These are phyloP conservation scores for Plectropomus leopardus DNA, from an alignment of 2,113 vertebrate genomes.

Conservation along the genomic window DNA sequence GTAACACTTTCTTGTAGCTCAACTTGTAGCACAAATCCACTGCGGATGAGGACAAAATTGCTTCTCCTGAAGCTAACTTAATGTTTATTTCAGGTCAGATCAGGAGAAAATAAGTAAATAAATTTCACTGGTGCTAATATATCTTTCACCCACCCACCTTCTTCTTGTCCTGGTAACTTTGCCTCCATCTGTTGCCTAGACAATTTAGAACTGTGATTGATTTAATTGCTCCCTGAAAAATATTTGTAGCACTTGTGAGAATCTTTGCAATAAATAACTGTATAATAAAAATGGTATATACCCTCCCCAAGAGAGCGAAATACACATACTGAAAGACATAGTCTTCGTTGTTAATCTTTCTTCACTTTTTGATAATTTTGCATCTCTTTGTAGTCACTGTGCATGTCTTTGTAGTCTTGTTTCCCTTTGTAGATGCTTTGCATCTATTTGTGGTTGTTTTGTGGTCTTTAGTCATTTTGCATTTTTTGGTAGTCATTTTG, in stretches of 20 bases:
- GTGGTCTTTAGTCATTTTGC: not conserved
- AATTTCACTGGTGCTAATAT: not conserved
- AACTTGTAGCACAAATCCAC: not conserved
- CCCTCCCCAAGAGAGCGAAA: not conserved
- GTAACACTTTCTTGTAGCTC: not conserved
- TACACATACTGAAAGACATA: not conserved
- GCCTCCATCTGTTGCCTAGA: slow-evolving; percentile 5
- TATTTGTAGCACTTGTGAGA: not conserved
- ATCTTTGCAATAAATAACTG: not conserved
- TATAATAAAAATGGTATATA: not conserved
- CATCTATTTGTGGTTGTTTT: not conserved
- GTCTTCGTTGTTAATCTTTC: too few relatives aligned
- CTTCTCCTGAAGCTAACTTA: not conserved
- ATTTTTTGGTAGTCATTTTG: too few relatives aligned
- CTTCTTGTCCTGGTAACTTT: not conserved
- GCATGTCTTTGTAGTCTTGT: too few relatives aligned
- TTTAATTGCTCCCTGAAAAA: slow-evolving; percentile 13
- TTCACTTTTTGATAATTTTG: too few relatives aligned
- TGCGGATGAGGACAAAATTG: not conserved
- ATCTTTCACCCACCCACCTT: slow-evolving; percentile 4
- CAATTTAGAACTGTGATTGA: not conserved
- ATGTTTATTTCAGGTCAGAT: not conserved
- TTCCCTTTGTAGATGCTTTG: not conserved
- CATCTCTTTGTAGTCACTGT: not conserved
- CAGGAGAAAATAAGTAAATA: not conserved